Conservation (phyloP, 2,888 invertebrate species). For the Hirudinaria manillensis region DNA sequence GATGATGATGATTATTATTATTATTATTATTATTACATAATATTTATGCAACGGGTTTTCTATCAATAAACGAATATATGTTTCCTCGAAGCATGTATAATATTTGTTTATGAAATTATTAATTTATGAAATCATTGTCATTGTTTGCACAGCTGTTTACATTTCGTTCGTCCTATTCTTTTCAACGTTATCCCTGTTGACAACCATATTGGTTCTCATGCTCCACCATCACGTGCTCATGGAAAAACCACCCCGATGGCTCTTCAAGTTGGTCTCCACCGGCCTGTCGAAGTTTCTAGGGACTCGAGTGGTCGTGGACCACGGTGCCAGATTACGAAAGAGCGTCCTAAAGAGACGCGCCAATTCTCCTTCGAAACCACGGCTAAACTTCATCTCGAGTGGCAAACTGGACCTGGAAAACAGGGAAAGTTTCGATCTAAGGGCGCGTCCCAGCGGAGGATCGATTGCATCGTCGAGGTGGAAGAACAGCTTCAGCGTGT, state of each 20-base stretch:
- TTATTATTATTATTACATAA: too few relatives aligned
- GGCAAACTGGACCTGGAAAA: not conserved
- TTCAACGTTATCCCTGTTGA: slow-evolving; percentile 19
- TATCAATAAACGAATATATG: too few relatives aligned
- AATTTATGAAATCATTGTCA: not conserved
- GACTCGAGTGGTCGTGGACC: not conserved
- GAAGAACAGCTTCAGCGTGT: not conserved
- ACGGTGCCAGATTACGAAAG: too few relatives aligned
- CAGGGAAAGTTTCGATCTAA: not conserved
- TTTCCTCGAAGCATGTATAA: too few relatives aligned
- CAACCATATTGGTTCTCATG: slow-evolving; percentile 23
- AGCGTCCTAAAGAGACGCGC: too few relatives aligned
- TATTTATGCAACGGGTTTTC: too few relatives aligned
- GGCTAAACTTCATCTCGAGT: not conserved
- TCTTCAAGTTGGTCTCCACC: slow-evolving; percentile 4
- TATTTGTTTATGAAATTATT: too few relatives aligned
- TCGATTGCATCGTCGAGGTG: not conserved
- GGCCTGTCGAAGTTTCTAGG: slow-evolving; percentile 14
- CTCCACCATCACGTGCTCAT: slow-evolving; percentile 25
- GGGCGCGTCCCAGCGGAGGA: not conserved
- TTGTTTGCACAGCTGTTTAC: slow-evolving; percentile 17
- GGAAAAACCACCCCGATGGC: slow-evolving; percentile 21
- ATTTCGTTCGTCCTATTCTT: slow-evolving; percentile 27
- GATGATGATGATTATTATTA: too few relatives aligned
- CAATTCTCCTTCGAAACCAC: too few relatives aligned